A percentile compares a stretch with the other conserved stretches of the same genome.
Conservation (phyloP, 2,797 vertebrate species). For the Falco novaeseelandiae region DNA sequence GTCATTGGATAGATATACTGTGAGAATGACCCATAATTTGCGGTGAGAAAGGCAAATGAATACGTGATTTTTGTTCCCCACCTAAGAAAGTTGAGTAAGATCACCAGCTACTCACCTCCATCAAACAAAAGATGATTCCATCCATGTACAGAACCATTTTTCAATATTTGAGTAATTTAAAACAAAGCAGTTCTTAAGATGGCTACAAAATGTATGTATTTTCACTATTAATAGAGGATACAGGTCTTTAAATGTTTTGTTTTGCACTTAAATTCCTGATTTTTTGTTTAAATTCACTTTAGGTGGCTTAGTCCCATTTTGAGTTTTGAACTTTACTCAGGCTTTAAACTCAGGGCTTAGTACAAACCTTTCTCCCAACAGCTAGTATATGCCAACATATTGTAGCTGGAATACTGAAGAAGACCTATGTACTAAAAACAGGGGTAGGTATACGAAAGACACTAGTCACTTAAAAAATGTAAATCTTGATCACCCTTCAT, state of each 20-base stretch:
- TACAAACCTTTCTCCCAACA: not conserved
- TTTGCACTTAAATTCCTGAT: not conserved
- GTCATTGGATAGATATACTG: not conserved
- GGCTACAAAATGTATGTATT: not conserved
- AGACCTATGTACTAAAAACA: not conserved
- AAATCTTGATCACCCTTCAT: not conserved
- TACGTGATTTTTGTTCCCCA: not conserved
- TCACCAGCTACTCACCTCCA: not conserved
- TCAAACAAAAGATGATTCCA: not conserved
- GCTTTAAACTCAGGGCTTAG: not conserved
- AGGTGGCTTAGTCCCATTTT: not conserved
- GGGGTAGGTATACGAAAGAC: not conserved
- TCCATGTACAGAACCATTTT: not conserved
- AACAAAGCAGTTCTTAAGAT: not conserved
- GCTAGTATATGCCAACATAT: not conserved
- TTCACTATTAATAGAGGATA: not conserved
- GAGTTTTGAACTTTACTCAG: not conserved
- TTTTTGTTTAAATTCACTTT: not conserved
- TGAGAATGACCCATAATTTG: not conserved
- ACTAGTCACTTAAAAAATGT: not conserved
- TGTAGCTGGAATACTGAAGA: not conserved
- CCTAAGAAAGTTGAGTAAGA: not conserved
- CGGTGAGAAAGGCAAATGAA: not conserved
- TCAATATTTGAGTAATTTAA: not conserved
- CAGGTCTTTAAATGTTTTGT: not conserved